phyloP scores from a whole-genome alignment of 2,797 vertebrate genomes.

The Danio kyathit region DNA sequence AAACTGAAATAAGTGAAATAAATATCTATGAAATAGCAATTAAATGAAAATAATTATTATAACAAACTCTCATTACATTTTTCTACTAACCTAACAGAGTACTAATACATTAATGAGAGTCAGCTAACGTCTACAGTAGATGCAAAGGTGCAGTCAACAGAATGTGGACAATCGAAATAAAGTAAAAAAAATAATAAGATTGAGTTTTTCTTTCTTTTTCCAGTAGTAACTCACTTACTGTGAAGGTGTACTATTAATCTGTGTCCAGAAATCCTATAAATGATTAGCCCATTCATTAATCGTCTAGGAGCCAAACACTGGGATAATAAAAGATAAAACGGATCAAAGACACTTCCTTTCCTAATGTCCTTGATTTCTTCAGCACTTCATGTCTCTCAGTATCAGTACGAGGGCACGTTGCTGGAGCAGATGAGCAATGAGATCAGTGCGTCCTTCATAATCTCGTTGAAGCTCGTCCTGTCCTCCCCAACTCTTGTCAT shows the following conservation, averaged over 20 bases:
- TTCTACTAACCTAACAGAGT: too few relatives aligned
- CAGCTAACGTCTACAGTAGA: too few relatives aligned
- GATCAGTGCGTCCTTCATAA: conserved; percentile 41
- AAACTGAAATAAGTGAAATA: too few relatives aligned
- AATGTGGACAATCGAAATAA: background rate
- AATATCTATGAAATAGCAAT: too few relatives aligned
- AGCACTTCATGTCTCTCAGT: background rate
- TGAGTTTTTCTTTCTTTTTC: background rate
- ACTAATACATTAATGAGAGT: too few relatives aligned
- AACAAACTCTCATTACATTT: too few relatives aligned
- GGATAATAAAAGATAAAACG: background rate
- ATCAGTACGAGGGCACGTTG: background rate
- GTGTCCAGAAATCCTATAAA: background rate
- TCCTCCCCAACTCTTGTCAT: conserved; percentile 27
- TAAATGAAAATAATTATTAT: too few relatives aligned
- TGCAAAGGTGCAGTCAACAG: too few relatives aligned
- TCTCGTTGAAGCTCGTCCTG: conserved; percentile 21
- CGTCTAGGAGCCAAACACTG: background rate
- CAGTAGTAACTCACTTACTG: background rate
- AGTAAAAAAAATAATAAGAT: background rate
- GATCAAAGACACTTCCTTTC: background rate
- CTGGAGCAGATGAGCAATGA: background rate
- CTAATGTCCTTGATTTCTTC: conserved; percentile 17
- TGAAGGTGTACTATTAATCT: background rate
- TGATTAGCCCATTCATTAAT: background rate